Evolutionary conservation across 2,888 invertebrate species (phyloP), one percentile per base, ranked within the genome.

Genomic region (Ommatoiulus sabulosus): DNA sequence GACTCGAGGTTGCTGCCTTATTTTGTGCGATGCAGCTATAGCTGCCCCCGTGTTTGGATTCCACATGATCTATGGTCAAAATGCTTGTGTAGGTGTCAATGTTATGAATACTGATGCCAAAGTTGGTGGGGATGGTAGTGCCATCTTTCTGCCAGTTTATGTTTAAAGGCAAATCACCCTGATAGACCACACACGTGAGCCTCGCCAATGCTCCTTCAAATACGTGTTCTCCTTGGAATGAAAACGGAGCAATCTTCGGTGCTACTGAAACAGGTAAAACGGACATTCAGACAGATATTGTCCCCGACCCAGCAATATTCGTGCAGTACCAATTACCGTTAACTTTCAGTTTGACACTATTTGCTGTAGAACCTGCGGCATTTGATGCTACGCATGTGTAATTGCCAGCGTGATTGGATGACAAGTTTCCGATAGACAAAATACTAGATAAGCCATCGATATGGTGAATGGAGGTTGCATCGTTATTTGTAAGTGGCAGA

Each of bases 361-460:
- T 95, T 94, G 95, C 95, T 93, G 95, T 95, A 94, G 95, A 95
- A 92, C 95, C 95, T 92, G 96, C 96, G 92, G 95, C 95, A 93
- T 96, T 96, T 94, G 95, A 95, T 93, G 96, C 96, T 93, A 95
- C 95, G 93, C 96, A 96, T 91, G 95, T 95, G 93, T 95, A 96
- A 93, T 95, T 95, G 92, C 96, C 86, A 44, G 86, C 24, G 17
- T 86, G 86, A n/a, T n/a, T 24, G 6, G 86, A 43, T 35, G 86
- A 10, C 20, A 86, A 43, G 10, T n/a, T 46, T 20, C 52, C 57
- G 4, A 87, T 24, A 3, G 95, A 95, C 93, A 96, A 94, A 93
- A 96, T 94, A 92, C 95, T 95, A 93, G 95, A 95, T 93, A 95
- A 96, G 92, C 95, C 94, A 94, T 96, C 96, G 87, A 91, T 90